phyloP scores from a whole-genome alignment of 2,888 invertebrate species.

The Cerastis leucographa region DNA sequence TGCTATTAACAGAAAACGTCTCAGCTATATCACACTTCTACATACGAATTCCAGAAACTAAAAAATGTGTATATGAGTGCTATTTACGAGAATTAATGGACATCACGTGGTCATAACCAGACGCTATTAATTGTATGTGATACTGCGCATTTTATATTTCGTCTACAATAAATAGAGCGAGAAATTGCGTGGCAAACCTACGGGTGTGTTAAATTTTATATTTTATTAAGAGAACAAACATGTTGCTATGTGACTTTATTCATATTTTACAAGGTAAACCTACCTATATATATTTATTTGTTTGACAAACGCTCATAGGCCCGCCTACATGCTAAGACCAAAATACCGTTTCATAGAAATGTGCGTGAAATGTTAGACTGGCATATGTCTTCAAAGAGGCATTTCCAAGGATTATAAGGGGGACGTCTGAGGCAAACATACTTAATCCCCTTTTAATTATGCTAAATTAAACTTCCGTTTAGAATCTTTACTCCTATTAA shows the following conservation, averaged over 20 bases:
- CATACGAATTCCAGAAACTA: constrained; percentile 47
- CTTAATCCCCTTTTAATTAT: constrained; percentile 43
- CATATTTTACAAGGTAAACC: constrained; percentile 1
- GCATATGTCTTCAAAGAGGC: constrained; percentile 46
- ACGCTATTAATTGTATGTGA: constrained; percentile 49
- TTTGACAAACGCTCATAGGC: constrained; percentile 21
- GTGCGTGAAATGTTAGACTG: constrained; percentile 23
- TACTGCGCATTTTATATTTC: constrained; percentile 40
- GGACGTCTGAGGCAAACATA: constrained; percentile 32
- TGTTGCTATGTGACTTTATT: constrained; percentile 10
- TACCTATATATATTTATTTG: background rate
- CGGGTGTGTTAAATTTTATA: constrained; percentile 18
- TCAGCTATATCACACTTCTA: constrained; percentile 6
- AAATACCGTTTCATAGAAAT: constrained; percentile 42
- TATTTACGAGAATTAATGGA: constrained; percentile 54
- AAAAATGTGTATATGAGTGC: constrained; percentile 49
- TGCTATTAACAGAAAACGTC: constrained; percentile 18
- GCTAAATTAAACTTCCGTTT: constrained; percentile 31
- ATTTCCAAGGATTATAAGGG: constrained; percentile 46
- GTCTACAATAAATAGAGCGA: constrained; percentile 46
- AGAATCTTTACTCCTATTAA: constrained; percentile 22
- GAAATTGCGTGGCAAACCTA: constrained; percentile 35
- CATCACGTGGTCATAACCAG: constrained; percentile 51
- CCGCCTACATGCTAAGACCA: constrained; percentile 21
- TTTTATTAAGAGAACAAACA: constrained; percentile 27